phyloP scores from a whole-genome alignment of 2,797 vertebrate species.

The Rousettus madagascariensis region DNA sequence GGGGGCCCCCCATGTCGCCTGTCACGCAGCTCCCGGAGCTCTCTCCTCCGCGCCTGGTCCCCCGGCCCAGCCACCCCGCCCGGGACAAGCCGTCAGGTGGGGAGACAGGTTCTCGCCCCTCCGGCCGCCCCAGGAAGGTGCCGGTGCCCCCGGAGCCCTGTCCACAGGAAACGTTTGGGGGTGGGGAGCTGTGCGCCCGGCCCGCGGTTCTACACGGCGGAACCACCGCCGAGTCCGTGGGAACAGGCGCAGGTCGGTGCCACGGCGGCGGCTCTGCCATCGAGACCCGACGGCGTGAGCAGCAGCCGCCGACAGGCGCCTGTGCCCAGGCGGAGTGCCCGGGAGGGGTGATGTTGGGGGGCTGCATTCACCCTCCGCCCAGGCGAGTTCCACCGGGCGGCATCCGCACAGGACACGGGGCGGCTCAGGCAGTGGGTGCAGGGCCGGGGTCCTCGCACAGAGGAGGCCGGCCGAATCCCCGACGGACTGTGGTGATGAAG shows the following conservation, averaged over 20 bases:
- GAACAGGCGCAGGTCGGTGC: background rate
- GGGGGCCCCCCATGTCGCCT: no score
- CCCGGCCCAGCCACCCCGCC: background rate
- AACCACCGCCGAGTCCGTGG: background rate
- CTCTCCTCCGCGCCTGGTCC: no score
- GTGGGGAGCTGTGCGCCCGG: background rate
- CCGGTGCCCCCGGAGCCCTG: accelerated
- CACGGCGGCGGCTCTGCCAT: background rate
- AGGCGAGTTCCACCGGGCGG: accelerated
- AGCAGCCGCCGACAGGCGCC: background rate
- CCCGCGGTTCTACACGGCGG: background rate
- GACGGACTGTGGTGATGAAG: background rate
- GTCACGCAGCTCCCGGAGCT: no score
- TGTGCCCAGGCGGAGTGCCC: no score
- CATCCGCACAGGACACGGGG: accelerated
- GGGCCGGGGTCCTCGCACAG: background rate
- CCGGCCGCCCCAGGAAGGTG: background rate
- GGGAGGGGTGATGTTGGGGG: background rate
- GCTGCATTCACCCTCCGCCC: accelerated
- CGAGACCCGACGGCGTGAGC: background rate
- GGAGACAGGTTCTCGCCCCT: background rate
- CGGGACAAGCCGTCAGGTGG: background rate
- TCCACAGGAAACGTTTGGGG: background rate
- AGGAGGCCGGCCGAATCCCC: background rate
- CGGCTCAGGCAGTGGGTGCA: background rate